Base-by-base conservation (phyloP, 92 coral and sea anemone species). In the Porites divaricata region DNA sequence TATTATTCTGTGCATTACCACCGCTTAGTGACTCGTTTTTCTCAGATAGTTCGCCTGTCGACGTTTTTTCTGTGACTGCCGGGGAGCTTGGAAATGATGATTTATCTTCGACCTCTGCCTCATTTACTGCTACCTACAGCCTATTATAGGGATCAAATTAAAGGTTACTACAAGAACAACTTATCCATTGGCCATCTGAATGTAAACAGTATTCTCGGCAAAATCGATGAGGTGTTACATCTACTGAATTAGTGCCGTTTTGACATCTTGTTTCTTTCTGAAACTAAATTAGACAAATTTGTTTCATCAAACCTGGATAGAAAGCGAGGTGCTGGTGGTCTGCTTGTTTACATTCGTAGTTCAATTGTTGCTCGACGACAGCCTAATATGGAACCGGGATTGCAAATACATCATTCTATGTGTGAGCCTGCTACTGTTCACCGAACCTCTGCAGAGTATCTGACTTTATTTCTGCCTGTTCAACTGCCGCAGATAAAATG, bases 401-500 rank as follows among this genome's bases (percentile, higher is more conserved):
- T 75, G 75, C 54, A 19, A 85, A 67, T 50, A 58, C 50, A 16
- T 85, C 79, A 52, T 89, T 79, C 76, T 71, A 78, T 26, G 26
- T 85, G 14, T 85, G 92, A 73, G 89, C 82, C 11, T 89, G 89
- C 63, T 89, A 85, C 65, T 79, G 92, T 13, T 89, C 83, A 19
- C 89, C 92, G 41, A 85, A 80, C 50, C 72, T 65, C 22, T 84
- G 89, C 65, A 84, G 73, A 78, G 63, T 73, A 63, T 41, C 86
- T 17, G 87, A 89, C 67, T 81, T 86, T 81, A 76, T 76, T 56
- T 54, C 85, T 63, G 51, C 90, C 14, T 75, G 89, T 64, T 10
- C 90, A 9, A 20, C 19, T 28, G 84, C 87, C 1, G 22, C 87
- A n/a, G 84, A 88, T 67, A 57, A 50, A 51, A 81, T 75, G 91